These are phyloP conservation scores for Melinaea marsaeus DNA, from an alignment of 2,888 invertebrate species.

Conservation along the genomic window DNA sequence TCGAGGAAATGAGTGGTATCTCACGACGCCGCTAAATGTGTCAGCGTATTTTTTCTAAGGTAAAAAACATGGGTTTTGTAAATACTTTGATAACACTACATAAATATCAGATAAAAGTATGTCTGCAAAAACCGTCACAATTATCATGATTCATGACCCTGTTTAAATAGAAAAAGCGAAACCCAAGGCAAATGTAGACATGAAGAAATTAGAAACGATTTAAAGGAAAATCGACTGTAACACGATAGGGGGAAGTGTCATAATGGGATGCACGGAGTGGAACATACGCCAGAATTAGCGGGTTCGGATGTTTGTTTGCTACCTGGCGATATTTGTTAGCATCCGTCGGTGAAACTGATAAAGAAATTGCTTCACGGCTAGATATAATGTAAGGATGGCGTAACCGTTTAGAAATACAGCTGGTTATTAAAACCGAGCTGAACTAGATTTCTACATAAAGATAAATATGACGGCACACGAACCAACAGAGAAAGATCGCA, in stretches of 20 bases:
- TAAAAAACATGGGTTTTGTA: not conserved
- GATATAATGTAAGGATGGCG: slow-evolving; percentile 35
- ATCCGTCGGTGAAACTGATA: slow-evolving; percentile 56
- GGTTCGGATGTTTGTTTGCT: slow-evolving; percentile 39
- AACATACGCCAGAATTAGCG: slow-evolving; percentile 13
- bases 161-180: slow-evolving; percentile 5
- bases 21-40: not conserved
- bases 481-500: too few species aligned
- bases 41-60: not conserved
- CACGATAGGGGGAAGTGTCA: slow-evolving; percentile 5
- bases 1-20: slow-evolving; percentile 40
- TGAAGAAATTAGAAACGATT: slow-evolving; percentile 7
- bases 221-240: slow-evolving; percentile 8
- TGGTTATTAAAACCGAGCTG: slow-evolving; percentile 8
- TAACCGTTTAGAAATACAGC: slow-evolving; percentile 29
- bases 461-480: not conserved
- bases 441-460: slow-evolving; percentile 9
- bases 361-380: slow-evolving; percentile 43
- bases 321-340: slow-evolving; percentile 37
- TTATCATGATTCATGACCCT: slow-evolving; percentile 11
- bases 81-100: too few species aligned
- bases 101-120: too few species aligned
- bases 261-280: slow-evolving; percentile 8
- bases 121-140: slow-evolving; percentile 1
- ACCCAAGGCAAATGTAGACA: not conserved